Conservation (phyloP, 2,113 vertebrate species). For the Albula goreensis region DNA sequence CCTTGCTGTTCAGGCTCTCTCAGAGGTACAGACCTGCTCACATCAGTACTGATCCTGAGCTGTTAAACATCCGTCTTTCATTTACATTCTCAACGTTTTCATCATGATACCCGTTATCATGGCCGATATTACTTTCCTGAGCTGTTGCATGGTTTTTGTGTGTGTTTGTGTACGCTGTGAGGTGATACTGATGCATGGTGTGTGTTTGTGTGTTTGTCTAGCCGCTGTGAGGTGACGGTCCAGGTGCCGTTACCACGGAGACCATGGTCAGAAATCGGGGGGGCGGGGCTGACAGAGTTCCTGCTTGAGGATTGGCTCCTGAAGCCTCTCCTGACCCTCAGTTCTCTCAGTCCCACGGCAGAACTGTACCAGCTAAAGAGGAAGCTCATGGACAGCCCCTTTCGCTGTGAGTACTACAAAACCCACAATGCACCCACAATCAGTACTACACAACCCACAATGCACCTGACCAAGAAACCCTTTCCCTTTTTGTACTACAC, state of each 20-base stretch:
- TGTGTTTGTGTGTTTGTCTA: conserved; percentile 46
- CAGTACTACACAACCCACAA: too few relatives aligned
- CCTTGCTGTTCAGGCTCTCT: conserved; percentile 62
- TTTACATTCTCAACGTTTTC: background rate
- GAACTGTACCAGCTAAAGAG: conserved; percentile 72
- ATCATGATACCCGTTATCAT: too few relatives aligned
- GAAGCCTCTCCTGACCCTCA: conserved; percentile 63
- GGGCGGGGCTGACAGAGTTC: conserved; percentile 64
- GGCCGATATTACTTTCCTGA: background rate
- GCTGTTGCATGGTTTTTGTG: background rate
- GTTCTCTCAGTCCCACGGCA: conserved; percentile 60
- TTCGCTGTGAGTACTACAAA: conserved; percentile 62
- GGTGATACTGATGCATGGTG: background rate
- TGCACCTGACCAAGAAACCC: too few relatives aligned
- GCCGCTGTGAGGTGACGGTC: conserved; percentile 63
- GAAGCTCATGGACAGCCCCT: conserved; percentile 78
- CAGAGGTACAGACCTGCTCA: conserved; percentile 53
- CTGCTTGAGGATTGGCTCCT: conserved; percentile 79
- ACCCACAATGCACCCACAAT: background rate
- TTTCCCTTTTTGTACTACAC: too few relatives aligned
- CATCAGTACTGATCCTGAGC: background rate
- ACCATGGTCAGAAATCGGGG: conserved; percentile 44
- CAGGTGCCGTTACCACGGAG: conserved; percentile 62
- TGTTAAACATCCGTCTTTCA: conserved; percentile 44
- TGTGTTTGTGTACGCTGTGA: background rate